A percentile compares a stretch with the other conserved stretches of the same genome.
Conservation (phyloP, 2,888 invertebrate species). For the Carpatolechia fugitivella region DNA sequence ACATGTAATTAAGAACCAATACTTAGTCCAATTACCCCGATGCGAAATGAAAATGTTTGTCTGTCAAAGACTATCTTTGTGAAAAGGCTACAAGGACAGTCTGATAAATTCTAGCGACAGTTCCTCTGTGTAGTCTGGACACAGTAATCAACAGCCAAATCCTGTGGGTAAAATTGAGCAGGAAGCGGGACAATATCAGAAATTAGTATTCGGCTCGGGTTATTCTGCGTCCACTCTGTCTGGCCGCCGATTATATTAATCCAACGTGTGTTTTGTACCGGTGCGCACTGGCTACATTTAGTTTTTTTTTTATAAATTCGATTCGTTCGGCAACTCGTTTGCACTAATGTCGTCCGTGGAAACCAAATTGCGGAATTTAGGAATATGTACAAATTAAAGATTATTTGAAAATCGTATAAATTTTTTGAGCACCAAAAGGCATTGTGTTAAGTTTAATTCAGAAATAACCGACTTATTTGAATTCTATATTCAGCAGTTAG, state of each 20-base stretch:
- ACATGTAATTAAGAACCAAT: too few species aligned
- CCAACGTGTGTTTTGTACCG: slow-evolving; percentile 56
- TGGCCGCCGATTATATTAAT: slow-evolving; percentile 62
- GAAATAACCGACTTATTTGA: too few species aligned
- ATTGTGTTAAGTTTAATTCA: too few species aligned
- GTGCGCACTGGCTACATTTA: slow-evolving; percentile 29
- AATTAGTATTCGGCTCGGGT: slow-evolving; percentile 61
- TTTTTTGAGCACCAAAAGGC: too few species aligned
- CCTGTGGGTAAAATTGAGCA: slow-evolving; percentile 7
- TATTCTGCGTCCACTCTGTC: slow-evolving; percentile 52
- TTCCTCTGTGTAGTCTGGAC: neutral
- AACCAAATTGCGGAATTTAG: neutral
- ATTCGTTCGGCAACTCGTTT: neutral
- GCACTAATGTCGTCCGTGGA: neutral
- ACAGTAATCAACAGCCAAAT: slow-evolving; percentile 16
- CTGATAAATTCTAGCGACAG: too few species aligned
- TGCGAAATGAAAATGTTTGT: too few species aligned
- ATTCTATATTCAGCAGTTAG: too few species aligned
- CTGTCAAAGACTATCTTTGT: too few species aligned
- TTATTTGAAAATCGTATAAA: too few species aligned
- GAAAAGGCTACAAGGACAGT: too few species aligned
- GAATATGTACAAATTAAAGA: too few species aligned
- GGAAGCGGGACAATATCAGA: slow-evolving; percentile 8
- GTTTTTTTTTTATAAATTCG: neutral
- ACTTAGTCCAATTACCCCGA: too few species aligned